These are phyloP conservation scores for Notodonta dromedarius DNA, from an alignment of 2,888 invertebrate species.

Conservation along the genomic window DNA sequence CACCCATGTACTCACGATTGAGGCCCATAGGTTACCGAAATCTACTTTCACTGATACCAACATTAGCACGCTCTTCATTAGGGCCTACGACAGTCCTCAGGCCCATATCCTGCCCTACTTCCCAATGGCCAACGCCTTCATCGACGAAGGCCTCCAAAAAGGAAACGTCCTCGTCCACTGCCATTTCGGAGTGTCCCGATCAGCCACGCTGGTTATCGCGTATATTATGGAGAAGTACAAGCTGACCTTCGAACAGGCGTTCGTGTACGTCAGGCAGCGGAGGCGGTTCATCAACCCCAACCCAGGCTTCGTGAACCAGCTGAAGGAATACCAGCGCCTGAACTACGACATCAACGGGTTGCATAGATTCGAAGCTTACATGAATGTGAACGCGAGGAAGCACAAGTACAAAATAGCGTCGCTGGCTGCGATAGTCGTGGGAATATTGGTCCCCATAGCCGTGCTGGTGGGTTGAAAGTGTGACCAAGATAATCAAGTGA, in stretches of 20 bases:
- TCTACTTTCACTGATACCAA: conserved; percentile 63
- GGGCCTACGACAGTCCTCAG: conserved; percentile 74
- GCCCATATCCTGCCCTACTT: conserved; percentile 77
- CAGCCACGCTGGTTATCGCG: conserved; percentile 97
- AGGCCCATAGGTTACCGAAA: conserved; percentile 69
- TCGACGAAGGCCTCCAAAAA: conserved; percentile 85
- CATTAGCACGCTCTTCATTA: conserved; percentile 75
- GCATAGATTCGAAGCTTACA: conserved; percentile 66
- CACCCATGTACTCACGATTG: conserved; percentile 79
- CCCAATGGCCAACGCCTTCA: conserved; percentile 78
- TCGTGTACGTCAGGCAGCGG: conserved; percentile 92
- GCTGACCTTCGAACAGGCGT: conserved; percentile 93
- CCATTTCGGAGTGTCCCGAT: conserved; percentile 97
- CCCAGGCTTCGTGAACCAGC: conserved; percentile 96
- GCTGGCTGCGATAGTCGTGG: conserved; percentile 62
- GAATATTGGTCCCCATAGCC: conserved; percentile 66
- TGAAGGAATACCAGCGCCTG: conserved; percentile 86
- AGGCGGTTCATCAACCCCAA: conserved; percentile 97
- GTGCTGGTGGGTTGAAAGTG: conserved; percentile 62
- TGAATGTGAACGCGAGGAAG: conserved; percentile 69
- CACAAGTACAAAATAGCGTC: conserved; percentile 74
- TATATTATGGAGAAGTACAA: conserved; percentile 96
- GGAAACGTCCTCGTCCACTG: conserved; percentile 94
- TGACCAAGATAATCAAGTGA: conserved; percentile 25
- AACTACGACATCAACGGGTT: conserved; percentile 68